Conservation (phyloP, 2,113 vertebrate species). For the Verasper variegatus region DNA sequence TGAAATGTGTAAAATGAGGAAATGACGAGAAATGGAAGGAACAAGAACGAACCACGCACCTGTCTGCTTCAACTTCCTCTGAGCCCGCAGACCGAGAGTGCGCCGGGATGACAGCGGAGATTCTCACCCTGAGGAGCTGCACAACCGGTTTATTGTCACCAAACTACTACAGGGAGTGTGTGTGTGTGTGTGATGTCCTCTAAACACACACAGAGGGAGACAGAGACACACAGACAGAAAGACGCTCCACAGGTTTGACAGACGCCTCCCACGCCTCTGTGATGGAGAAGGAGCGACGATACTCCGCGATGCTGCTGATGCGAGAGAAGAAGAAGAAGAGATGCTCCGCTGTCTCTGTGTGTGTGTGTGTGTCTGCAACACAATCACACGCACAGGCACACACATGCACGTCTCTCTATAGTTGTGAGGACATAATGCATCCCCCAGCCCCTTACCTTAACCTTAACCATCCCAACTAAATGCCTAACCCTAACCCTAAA, state of each 20-base stretch:
- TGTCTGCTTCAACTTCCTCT: constrained; percentile 72
- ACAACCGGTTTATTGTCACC: constrained; percentile 34
- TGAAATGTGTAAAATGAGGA: not conserved
- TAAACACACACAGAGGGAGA: not conserved
- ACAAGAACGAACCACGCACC: constrained; percentile 57
- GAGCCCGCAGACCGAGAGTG: constrained; percentile 32
- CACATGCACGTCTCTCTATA: no score
- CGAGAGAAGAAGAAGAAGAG: constrained; percentile 34
- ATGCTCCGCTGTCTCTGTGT: constrained; percentile 31
- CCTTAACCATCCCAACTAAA: no score
- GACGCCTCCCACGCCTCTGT: constrained; percentile 58
- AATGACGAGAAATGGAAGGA: not conserved
- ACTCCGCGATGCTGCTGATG: constrained; percentile 53
- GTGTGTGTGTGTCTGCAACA: not conserved
- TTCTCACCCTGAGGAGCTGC: constrained; percentile 9
- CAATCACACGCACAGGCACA: not conserved
- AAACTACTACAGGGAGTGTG: constrained; percentile 50
- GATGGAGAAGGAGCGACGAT: constrained; percentile 54
- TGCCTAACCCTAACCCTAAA: no score
- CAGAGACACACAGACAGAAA: not conserved
- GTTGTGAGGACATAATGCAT: no score
- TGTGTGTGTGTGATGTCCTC: constrained; percentile 10
- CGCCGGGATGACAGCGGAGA: constrained; percentile 48
- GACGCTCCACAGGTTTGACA: constrained; percentile 59
- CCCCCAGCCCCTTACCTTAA: no score